Conservation (phyloP, 2,888 invertebrate genomes). For the Lathronympha strigana region DNA sequence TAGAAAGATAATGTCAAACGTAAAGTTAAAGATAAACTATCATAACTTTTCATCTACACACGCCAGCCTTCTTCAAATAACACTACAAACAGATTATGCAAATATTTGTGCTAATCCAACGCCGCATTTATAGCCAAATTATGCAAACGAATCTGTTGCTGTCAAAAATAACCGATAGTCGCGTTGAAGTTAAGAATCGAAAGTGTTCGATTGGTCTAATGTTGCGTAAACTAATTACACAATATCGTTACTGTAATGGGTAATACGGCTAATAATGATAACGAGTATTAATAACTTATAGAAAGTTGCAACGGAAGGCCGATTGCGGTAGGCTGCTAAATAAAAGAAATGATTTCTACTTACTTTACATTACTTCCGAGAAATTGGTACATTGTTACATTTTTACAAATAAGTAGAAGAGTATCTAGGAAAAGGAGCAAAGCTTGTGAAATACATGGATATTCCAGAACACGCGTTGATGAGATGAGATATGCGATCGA, state of each 20-base stretch:
- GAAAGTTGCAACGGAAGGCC: slow-evolving; percentile 23
- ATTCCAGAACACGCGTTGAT: too few relatives aligned
- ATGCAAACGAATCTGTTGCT: slow-evolving; percentile 21
- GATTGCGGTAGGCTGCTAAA: not conserved
- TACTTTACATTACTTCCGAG: too few relatives aligned
- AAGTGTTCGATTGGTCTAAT: slow-evolving; percentile 12
- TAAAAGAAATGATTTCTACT: too few relatives aligned
- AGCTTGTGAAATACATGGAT: too few relatives aligned
- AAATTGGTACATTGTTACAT: too few relatives aligned
- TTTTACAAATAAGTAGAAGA: too few relatives aligned
- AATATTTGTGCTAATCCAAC: not conserved
- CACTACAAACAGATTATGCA: not conserved
- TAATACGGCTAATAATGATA: slow-evolving; percentile 28
- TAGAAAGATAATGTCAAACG: not conserved
- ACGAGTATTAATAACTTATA: slow-evolving; percentile 23
- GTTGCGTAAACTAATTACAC: slow-evolving; percentile 38
- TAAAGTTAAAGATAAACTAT: not conserved
- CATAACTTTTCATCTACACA: not conserved
- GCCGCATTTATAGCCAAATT: slow-evolving; percentile 1
- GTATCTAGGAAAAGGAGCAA: too few relatives aligned
- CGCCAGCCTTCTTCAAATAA: not conserved
- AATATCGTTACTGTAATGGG: slow-evolving; percentile 31
- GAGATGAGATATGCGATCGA: too few relatives aligned
- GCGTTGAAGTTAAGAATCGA: slow-evolving; percentile 15
- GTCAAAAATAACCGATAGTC: slow-evolving; percentile 21